Evolutionary conservation across 2,113 vertebrate species (phyloP).

Genomic region (Fregetta grallaria): DNA sequence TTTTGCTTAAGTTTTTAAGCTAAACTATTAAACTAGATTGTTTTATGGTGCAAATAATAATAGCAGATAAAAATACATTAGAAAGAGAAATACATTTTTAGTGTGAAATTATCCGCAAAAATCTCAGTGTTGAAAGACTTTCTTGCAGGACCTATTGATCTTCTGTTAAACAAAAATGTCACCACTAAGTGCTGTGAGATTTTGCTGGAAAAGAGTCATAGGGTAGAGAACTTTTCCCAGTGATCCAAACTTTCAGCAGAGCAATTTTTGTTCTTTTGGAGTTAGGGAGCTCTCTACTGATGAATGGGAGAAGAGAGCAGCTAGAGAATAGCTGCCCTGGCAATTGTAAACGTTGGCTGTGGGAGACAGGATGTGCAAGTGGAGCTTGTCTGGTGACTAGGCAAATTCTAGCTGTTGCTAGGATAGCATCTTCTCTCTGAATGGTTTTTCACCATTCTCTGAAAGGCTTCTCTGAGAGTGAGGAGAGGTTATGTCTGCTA

Average conservation of each 20-base stretch:
- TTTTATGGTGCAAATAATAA: background rate
- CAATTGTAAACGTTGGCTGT: background rate
- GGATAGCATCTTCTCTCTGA: background rate
- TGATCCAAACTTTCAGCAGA: background rate
- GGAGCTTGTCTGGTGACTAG: background rate
- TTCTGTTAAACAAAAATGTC: background rate
- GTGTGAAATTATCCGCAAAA: background rate
- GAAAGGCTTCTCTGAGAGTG: background rate
- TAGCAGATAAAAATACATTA: background rate
- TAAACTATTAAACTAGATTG: background rate
- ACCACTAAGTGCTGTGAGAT: background rate
- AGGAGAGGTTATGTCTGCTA: background rate
- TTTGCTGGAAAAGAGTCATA: background rate
- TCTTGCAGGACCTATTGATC: background rate
- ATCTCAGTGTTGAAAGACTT: background rate
- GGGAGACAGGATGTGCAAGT: background rate
- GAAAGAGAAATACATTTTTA: background rate
- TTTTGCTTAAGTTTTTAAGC: background rate
- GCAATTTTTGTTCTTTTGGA: background rate
- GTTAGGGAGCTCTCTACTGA: background rate
- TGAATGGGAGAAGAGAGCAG: background rate
- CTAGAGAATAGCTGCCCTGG: background rate
- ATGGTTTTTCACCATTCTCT: background rate
- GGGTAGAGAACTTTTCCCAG: background rate
- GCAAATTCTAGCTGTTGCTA: background rate